These are phyloP conservation scores for Xanthia icteritia DNA, from an alignment of 2,888 invertebrate species.

Conservation along the genomic window DNA sequence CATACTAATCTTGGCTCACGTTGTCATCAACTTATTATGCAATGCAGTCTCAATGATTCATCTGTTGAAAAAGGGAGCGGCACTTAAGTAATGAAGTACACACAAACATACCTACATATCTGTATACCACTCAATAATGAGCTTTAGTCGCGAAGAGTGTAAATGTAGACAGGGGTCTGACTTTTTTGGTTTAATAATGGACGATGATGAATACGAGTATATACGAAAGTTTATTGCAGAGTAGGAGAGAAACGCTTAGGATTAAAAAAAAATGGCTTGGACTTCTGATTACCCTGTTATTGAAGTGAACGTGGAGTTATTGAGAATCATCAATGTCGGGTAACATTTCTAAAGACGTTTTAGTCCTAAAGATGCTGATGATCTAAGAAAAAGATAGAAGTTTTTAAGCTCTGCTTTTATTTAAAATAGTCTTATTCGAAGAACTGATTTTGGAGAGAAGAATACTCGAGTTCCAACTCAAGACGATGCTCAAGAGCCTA, in stretches of 20 bases:
- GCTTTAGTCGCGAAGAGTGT: neutral
- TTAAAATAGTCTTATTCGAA: too few relatives aligned
- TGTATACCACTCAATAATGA: constrained; percentile 11
- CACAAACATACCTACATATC: neutral
- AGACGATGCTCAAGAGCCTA: neutral
- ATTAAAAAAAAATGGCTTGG: neutral
- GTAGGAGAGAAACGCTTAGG: neutral
- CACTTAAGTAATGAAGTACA: constrained; percentile 20
- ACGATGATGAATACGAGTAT: neutral
- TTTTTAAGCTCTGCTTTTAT: too few relatives aligned
- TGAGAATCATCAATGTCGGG: neutral
- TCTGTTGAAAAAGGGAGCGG: constrained; percentile 40
- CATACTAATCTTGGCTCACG: neutral
- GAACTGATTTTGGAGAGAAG: too few relatives aligned
- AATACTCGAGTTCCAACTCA: neutral
- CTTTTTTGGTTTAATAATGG: neutral
- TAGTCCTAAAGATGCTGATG: neutral
- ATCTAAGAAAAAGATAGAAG: neutral
- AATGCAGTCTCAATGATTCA: constrained; percentile 33
- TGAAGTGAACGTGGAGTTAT: neutral
- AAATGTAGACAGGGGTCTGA: neutral
- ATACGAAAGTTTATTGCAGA: neutral
- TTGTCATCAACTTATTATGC: constrained; percentile 12
- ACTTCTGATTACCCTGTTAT: neutral
- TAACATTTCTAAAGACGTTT: neutral